phyloP scores from a whole-genome alignment of 2,888 invertebrate species.

The Scaptomyza caliginosa region DNA sequence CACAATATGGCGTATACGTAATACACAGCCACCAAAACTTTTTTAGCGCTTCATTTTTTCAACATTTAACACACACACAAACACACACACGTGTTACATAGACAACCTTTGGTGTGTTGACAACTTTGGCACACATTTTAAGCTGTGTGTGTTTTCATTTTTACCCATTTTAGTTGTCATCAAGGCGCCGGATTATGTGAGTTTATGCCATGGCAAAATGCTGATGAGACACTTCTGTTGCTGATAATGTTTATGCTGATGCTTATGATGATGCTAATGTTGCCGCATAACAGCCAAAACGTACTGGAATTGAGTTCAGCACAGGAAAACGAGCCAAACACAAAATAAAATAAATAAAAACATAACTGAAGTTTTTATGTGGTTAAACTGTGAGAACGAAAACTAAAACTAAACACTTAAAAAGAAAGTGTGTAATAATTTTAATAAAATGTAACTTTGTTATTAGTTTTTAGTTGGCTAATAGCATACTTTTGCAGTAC shows the following conservation, averaged over 20 bases:
- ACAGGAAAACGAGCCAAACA: background rate
- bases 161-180: conserved; percentile 61
- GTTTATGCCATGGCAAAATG: conserved; percentile 61
- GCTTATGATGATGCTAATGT: conserved; percentile 40
- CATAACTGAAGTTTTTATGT: conserved; percentile 3
- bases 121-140: conserved; percentile 55
- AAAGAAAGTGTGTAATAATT: background rate
- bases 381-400: conserved; percentile 7
- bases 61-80: conserved; percentile 56
- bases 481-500: background rate
- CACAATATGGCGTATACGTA: conserved; percentile 65
- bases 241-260: conserved; percentile 43
- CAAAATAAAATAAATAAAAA: conserved; percentile 7
- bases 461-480: background rate
- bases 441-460: background rate
- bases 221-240: conserved; percentile 33
- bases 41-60: conserved; percentile 71
- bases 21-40: conserved; percentile 47
- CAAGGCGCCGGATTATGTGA: conserved; percentile 68
- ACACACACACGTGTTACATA: too few relatives aligned
- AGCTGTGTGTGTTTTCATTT: conserved; percentile 28
- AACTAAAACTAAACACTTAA: background rate
- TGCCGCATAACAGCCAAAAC: conserved; percentile 17
- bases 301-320: conserved; percentile 1
- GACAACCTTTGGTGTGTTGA: conserved; percentile 9